Evolutionary conservation across 2,888 invertebrate species (phyloP).

Genomic region (Cheilosia variabilis): DNA sequence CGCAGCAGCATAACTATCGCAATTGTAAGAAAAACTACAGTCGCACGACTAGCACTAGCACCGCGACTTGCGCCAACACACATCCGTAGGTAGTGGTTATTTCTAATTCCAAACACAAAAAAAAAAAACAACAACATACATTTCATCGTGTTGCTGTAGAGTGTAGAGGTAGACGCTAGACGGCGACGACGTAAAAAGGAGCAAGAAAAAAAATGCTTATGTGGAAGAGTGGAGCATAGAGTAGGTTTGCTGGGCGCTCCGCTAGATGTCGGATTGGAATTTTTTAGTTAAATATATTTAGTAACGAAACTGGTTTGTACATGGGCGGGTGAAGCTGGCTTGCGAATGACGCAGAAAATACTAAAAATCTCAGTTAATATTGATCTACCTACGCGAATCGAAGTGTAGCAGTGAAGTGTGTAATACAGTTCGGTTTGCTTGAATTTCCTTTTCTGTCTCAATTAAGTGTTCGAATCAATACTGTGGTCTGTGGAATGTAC

Average conservation of each 20-base stretch:
- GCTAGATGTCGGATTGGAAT: slow-evolving; percentile 62
- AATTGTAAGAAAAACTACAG: slow-evolving; percentile 45
- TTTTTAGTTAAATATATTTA: slow-evolving; percentile 69
- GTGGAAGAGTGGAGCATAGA: slow-evolving; percentile 55
- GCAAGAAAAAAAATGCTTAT: slow-evolving; percentile 41
- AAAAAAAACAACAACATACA: slow-evolving; percentile 31
- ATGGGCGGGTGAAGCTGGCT: slow-evolving; percentile 60
- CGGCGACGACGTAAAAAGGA: slow-evolving; percentile 28
- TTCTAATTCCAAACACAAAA: slow-evolving; percentile 56
- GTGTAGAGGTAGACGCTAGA: not conserved
- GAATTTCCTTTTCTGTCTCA: slow-evolving; percentile 8
- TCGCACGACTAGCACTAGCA: slow-evolving; percentile 29
- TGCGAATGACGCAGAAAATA: slow-evolving; percentile 67
- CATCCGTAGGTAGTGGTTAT: slow-evolving; percentile 52
- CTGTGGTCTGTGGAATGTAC: not conserved
- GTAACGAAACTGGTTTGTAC: slow-evolving; percentile 73
- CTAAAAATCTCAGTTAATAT: slow-evolving; percentile 48
- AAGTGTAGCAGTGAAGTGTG: slow-evolving; percentile 41
- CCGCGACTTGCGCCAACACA: slow-evolving; percentile 49
- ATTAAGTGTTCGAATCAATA: slow-evolving; percentile 10
- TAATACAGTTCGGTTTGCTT: slow-evolving; percentile 29
- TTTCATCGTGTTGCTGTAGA: slow-evolving; percentile 24
- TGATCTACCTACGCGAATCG: slow-evolving; percentile 52
- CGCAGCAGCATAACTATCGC: slow-evolving; percentile 37
- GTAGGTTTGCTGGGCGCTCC: slow-evolving; percentile 67